A percentile compares a stretch with the other conserved stretches of the same genome.
These are phyloP conservation scores for Dinoponera quadriceps DNA, from an alignment of 1,140 invertebrate genomes.

Conservation along the genomic window DNA sequence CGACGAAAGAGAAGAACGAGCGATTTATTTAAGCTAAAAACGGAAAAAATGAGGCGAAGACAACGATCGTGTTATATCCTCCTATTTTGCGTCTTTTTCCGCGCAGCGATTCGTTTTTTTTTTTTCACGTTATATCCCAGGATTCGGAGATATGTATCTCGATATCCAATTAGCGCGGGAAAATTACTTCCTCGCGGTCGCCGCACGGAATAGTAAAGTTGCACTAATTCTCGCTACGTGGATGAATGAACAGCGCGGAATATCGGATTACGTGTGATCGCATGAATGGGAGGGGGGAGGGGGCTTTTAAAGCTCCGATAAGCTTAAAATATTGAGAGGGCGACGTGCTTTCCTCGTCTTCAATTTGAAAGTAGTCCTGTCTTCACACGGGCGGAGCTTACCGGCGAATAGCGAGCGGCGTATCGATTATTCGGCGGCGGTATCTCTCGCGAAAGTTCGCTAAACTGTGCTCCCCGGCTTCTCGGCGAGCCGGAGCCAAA, in stretches of 20 bases:
- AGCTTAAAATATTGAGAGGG: constrained; percentile 1
- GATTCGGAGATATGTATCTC: too few species aligned
- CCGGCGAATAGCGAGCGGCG: not conserved
- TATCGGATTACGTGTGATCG: constrained; percentile 28
- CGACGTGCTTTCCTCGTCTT: not conserved
- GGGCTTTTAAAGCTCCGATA: constrained; percentile 37
- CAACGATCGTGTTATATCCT: too few species aligned
- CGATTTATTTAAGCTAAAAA: too few species aligned
- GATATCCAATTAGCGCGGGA: too few species aligned
- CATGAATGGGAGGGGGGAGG: constrained; percentile 11
- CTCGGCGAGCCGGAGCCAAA: constrained; percentile 15
- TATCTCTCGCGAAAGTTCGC: constrained; percentile 38
- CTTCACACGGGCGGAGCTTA: not conserved
- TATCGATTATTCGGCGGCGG: constrained; percentile 38
- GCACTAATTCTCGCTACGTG: not conserved
- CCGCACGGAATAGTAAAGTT: too few species aligned
- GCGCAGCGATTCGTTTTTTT: too few species aligned
- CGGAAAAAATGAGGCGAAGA: too few species aligned
- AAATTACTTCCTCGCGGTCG: too few species aligned
- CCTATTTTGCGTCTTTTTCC: too few species aligned
- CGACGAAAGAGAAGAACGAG: too few species aligned
- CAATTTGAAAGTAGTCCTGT: not conserved
- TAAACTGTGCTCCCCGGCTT: constrained; percentile 17
- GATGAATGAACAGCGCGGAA: constrained; percentile 35
- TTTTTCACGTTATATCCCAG: too few species aligned